Evolutionary conservation across 1,140 invertebrate species (phyloP), one percentile per base, ranked within the genome.

Genomic region (Dinothrombium tinctorium): DNA sequence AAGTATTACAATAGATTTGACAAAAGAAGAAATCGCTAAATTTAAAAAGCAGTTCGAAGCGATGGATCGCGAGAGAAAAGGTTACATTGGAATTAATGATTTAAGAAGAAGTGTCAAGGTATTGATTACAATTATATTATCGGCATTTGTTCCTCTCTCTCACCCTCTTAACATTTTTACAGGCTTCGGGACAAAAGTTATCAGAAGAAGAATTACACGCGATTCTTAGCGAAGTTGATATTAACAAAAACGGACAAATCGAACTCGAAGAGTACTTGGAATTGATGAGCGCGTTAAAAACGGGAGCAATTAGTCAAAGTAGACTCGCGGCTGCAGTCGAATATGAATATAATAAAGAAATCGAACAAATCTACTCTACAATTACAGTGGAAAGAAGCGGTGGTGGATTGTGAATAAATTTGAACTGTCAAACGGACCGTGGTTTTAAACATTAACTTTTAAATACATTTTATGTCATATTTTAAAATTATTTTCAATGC

Each of bases 191-290:
- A 51, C 84, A 92, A 59, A 70, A 82, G 50, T 74, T 96, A 44
- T 72, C 78, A 43, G 89, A 92, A 39, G 81, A 92, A 60, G 76
- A 90, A 61, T 68, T 98, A 50, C 92, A 96, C 63, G 84, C 94
- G 60, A 89, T 98, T 57, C 69, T 98, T 44, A 74, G 69, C 58
- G 90, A 98, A 69, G 92, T 96, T 55, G 92, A 98, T 68, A 77
- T 90, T 53, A 96, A 95, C 64, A 87, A 87, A 72, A 98, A 98
- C 65, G 92, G 92, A 53, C 83, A 95, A 68, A 83, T 98, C 54
- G 90, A 98, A 62, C 69, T 96, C 54, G 84, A 90, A 57, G 90
- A 98, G 65, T 98, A 94, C 63, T 68, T 98, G 56, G 86, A 95
- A 84, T 80, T 92, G 74, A 92, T 92, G 83, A 84, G 80, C 4